Evolutionary conservation across 2,888 invertebrate species (phyloP), one percentile per base, ranked within the genome.

Genomic region (Mesoligia furuncula): DNA sequence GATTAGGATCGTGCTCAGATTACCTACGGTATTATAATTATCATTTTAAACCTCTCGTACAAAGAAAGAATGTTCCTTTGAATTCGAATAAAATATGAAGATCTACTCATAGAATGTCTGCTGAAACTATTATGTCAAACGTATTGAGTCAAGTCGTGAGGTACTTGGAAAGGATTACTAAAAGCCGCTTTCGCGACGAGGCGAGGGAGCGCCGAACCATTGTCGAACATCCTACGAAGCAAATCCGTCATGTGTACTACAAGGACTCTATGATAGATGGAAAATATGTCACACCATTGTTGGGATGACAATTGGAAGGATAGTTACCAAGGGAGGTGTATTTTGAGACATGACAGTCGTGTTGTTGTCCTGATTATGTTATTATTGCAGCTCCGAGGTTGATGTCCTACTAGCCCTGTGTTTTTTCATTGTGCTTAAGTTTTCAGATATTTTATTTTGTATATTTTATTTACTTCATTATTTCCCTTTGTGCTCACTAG

Each of bases 161-260:
- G 71, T 83, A 76, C 85, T 83, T 81, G 66, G 36, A n/a, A 61
- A 73, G 83, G 85, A 85, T 85, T 85, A 85, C 77, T 64, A 1
- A 74, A 85, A 85, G 85, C 85, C 74, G 83, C 85, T 85, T 85
- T 72, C 61, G 73, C 73, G 80, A 80, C 79, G 81, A 83, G 82
- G n/a, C 69, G 69, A 15, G 36, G 36, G 57, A 54, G 76, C 69
- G 78, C 48, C 72, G 69, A 71, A 54, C 57, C 39, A 67, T 74
- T 84, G 84, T 81, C 84, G 71, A 75, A 84, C 82, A 79, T 73
- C 45, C 79, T 84, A 45, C 57, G 31, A 45, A 73, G 78, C 79
- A 84, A 81, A 84, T 84, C 84, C 79, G 67, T 81, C 70, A 79
- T 74, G 67, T 73, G 68, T 77, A 62, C 36, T 75, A 67, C 69